Base-by-base conservation (phyloP, 2,113 vertebrate species). In the Verasper variegatus region DNA sequence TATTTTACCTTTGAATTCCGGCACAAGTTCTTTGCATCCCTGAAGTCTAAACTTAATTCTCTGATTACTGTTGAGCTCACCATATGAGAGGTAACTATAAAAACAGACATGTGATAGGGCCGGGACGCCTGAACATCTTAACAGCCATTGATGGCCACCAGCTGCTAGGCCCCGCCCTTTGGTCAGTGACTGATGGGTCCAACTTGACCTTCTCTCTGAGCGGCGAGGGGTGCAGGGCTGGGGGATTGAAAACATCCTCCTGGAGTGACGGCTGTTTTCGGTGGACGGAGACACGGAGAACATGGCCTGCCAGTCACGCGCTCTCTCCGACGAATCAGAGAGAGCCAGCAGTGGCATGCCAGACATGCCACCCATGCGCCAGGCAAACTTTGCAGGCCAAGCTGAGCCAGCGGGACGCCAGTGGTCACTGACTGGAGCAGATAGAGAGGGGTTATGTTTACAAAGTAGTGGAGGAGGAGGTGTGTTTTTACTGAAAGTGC, bases 161-260 rank as follows among this genome's bases (percentile, higher is more conserved):
- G 92, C 92, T 92, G 91, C 90, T 91, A 93, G 92, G 80, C 87
- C 90, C 83, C 82, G 84, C 92, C 91, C 93, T 91, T 90, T 84
- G 90, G 91, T 92, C 93, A 83, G 89, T 94, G 93, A 95, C 93
- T 93, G 95, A 96, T 92, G 92, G 93, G 91, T 89, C 90, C 91
- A 95, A 93, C 89, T 94, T 96, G 94, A 96, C 94, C 92, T 91
- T 88, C 78, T 80, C 80, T 76, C 88, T 77, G 87, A 93, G 89
- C 57, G 13, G 70, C 67, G 9, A 68, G 80, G 65, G 75, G 54
- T 74, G 91, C 67, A 81, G 93, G 74, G 66, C 84, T 55, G 85
- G 80, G 81, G 74, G 86, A 94, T 93, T 93, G 94, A 96, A 95
- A 91, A 93, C 93, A 94, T 95, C 93, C 83, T 93, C 91, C 93